Percentiles rank a stretch among this genome's conserved stretches.
phyloP scores from a whole-genome alignment of 2,113 vertebrate species.

The Anarhynchus alexandrinus region DNA sequence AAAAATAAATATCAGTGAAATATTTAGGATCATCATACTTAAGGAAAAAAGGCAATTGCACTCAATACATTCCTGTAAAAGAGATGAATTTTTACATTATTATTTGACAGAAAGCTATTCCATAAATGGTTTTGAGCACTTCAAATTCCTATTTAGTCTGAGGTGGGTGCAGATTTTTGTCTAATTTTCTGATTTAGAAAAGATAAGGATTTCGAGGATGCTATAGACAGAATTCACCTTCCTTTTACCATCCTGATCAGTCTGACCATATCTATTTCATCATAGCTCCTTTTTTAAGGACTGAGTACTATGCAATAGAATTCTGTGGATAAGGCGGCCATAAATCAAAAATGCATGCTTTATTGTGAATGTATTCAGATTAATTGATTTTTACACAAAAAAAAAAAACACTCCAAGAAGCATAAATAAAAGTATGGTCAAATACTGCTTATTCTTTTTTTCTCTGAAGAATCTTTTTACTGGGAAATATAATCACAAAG shows the following conservation, averaged over 20 bases:
- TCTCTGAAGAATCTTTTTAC: background rate
- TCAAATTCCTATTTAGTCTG: background rate
- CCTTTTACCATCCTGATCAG: background rate
- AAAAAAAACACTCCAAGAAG: background rate
- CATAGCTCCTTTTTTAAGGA: background rate
- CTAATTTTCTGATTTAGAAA: background rate
- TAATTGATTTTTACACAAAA: background rate
- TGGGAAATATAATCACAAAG: background rate
- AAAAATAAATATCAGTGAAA: background rate
- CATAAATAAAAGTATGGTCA: background rate
- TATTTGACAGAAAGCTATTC: background rate
- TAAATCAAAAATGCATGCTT: background rate
- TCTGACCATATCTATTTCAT: background rate
- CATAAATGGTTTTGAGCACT: background rate
- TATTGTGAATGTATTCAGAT: background rate
- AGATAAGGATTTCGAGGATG: background rate
- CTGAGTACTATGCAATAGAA: rapidly evolving
- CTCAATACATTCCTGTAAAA: background rate
- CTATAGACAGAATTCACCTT: background rate
- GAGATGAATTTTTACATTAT: background rate
- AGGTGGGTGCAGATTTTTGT: background rate
- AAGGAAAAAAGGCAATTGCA: background rate
- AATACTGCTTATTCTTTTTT: background rate
- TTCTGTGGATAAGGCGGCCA: background rate
- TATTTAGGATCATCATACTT: background rate